Conservation (phyloP, 2,888 invertebrate genomes). For the Hololepta plana region DNA sequence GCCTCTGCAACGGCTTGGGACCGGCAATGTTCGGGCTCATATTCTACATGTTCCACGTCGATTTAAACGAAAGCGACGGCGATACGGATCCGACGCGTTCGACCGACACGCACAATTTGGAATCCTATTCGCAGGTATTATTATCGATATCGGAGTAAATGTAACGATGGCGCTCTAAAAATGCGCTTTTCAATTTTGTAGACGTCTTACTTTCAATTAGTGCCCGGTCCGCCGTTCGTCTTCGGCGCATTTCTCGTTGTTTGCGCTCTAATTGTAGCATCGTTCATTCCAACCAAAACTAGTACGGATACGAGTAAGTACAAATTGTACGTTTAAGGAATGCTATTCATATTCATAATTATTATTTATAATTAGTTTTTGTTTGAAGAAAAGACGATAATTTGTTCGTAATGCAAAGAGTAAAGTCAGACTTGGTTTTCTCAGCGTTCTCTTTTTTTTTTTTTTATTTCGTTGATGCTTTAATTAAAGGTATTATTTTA, state of each 20-base stretch:
- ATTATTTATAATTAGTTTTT: no score
- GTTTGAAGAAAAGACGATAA: no score
- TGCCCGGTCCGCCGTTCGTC: slow-evolving; percentile 97
- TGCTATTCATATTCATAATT: no score
- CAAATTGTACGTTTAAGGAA: no score
- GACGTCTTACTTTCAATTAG: slow-evolving; percentile 53
- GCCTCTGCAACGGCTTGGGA: slow-evolving; percentile 93
- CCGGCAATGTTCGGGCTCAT: slow-evolving; percentile 98
- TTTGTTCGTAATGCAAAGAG: no score
- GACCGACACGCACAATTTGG: slow-evolving; percentile 28
- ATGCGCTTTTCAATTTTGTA: no score
- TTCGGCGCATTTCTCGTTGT: slow-evolving; percentile 94
- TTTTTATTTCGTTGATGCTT: no score
- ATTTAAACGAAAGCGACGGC: slow-evolving; percentile 66
- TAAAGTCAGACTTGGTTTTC: no score
- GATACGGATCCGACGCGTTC: slow-evolving; percentile 29
- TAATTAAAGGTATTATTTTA: no score
- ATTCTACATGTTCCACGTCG: slow-evolving; percentile 96
- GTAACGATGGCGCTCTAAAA: no score
- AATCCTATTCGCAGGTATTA: slow-evolving; percentile 32
- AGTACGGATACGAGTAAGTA: slow-evolving; percentile 36
- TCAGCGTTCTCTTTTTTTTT: no score
- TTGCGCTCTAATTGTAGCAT: slow-evolving; percentile 82
- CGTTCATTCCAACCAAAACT: slow-evolving; percentile 48
- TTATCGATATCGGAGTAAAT: no score